Base-by-base conservation (phyloP, 2,888 invertebrate species). In the Lithophane socia region DNA sequence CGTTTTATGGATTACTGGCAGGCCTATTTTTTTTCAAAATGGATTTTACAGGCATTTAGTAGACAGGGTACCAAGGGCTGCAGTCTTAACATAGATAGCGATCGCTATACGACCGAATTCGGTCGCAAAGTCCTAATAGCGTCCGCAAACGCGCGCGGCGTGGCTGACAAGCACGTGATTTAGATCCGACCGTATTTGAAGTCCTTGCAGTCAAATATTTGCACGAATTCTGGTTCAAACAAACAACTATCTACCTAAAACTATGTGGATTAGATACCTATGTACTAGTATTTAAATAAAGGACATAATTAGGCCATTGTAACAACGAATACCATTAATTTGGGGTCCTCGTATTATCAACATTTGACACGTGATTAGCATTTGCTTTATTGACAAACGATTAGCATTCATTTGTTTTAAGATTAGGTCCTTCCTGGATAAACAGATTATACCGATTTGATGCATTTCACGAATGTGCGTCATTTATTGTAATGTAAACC, bases 221-320 rank as follows among this genome's bases (percentile, higher is more conserved):
- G 37, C 66, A 67, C 56, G 56, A 74, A 37, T 54, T 54, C 16
- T 65, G 63, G 7, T 49, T 71, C 3, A 42, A 70, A 80, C 84
- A 84, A 80, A 80, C 65, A 69, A 3, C 16, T 54, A 64, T 18
- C 21, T 56, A n/a, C 4, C 18, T 37, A 63, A 63, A 52, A 54
- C 37, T 61, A 65, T 42, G 42, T 67, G 52, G 24, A 58, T 68
- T 37, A 78, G 58, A 78, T 64, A 75, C 37, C 37, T 37, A 37
- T 4, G 37, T 37, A 37, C 24, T 56, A 24, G 21, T 37, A 73
- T 63, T 66, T 61, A 84, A 64, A 79, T 79, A 87, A 77, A 78
- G 64, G 63, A 73, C 70, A 68, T 86, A 89, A 89, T 86, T 87
- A 82, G 90, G 87, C 9, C 80, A 82, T 83, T 78, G 52, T 73